Base-by-base conservation (phyloP, 2,797 vertebrate species). In the Netta rufina region DNA sequence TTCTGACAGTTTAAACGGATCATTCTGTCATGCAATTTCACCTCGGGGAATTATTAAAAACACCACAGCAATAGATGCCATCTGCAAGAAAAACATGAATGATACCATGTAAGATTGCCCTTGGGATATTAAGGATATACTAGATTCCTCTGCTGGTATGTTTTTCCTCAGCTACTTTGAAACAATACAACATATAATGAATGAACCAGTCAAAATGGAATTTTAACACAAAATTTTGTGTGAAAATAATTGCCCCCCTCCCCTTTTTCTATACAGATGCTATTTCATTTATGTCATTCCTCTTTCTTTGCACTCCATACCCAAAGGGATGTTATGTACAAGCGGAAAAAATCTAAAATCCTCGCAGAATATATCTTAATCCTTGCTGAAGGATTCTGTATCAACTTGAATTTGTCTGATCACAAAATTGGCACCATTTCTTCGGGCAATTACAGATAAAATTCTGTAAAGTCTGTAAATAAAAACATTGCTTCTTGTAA, bases 1-100 rank as follows among this genome's bases (percentile, higher is more conserved):
- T 83, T 83, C 54, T 81, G 76, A 70, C 56, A 92, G 56, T 49
- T 62, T 75, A 64, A 84, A 95, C 73, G 25, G 38, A 94, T 94
- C 81, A 78, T 62, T 81, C 67, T 93, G 67, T 84, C 78, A 87
- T 73, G 74, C 51, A 76, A 4, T 84, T 91, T 84, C 62, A 93
- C 80, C 83, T 95, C 32, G 9, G 67, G 84, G 84, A 92, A 86
- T 91, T 90, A 90, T 79, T 70, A 70, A 81, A 88, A 95, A 27
- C 60, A 79, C 30, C 58, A 73, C 47, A 90, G 41, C 38, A 91
- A 73, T 28, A 88, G 45, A 87, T 56, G 32, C 17, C 78, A 70
- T 86, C 80, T 86, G 53, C 4, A 2, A 89, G 80, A 58, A 81
- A 75, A 88, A 49, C 64, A 70, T 79, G 90, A 91, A 84, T 47